phyloP scores from a whole-genome alignment of 2,797 vertebrate genomes.

The Echiichthys vipera region DNA sequence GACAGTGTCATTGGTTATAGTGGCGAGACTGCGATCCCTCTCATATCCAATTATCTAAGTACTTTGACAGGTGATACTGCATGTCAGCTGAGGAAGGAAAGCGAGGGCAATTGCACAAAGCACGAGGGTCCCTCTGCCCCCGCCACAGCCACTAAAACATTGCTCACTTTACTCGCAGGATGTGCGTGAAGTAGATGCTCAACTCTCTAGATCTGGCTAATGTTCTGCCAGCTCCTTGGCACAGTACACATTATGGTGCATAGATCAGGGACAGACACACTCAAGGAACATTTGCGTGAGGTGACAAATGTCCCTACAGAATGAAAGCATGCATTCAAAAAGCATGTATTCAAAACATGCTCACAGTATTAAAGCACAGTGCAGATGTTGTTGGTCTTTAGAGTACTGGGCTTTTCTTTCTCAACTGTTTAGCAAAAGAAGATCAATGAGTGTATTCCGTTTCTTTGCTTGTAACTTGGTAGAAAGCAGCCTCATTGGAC shows the following conservation, averaged over 20 bases:
- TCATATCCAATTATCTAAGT: constrained; percentile 88
- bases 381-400: constrained; percentile 19
- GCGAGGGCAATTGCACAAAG: constrained; percentile 67
- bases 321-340: too few relatives aligned
- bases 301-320: constrained; percentile 64
- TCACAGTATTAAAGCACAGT: constrained; percentile 31
- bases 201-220: constrained; percentile 88
- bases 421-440: neutral
- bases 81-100: constrained; percentile 91
- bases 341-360: constrained; percentile 32
- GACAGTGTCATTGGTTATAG: constrained; percentile 80
- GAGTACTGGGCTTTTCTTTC: constrained; percentile 1
- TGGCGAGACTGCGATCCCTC: constrained; percentile 76
- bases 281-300: constrained; percentile 61
- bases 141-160: constrained; percentile 81
- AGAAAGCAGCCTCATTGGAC: neutral
- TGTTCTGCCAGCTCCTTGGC: constrained; percentile 84
- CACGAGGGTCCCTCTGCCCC: constrained; percentile 67
- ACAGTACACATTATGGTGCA: constrained; percentile 85
- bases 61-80: constrained; percentile 92
- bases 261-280: constrained; percentile 85
- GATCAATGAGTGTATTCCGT: neutral
- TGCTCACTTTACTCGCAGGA: constrained; percentile 92
- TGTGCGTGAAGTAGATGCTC: constrained; percentile 86
- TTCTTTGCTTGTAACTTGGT: neutral